phyloP scores from a whole-genome alignment of 2,113 vertebrate genomes.

The Sceloporus tristichus region DNA sequence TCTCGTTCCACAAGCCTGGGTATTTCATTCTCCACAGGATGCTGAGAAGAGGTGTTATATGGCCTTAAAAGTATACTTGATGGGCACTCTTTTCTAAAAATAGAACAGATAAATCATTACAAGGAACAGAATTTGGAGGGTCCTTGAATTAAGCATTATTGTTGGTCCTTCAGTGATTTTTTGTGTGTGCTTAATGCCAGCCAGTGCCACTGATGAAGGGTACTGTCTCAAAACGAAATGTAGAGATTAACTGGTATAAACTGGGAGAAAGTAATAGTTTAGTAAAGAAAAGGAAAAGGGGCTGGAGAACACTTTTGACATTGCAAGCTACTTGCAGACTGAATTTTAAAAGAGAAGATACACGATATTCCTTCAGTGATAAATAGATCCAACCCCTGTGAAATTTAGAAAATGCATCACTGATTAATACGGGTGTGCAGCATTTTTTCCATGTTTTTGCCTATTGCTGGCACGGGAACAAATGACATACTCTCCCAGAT shows the following conservation, averaged over 20 bases:
- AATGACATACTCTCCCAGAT: too few relatives aligned
- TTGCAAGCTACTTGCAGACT: neutral
- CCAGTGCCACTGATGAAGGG: neutral
- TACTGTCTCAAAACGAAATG: slow-evolving; percentile 28
- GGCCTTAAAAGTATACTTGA: slow-evolving; percentile 22
- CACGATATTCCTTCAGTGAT: neutral
- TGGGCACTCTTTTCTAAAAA: slow-evolving; percentile 29
- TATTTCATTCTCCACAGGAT: neutral
- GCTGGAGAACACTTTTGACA: slow-evolving; percentile 16
- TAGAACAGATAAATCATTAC: slow-evolving; percentile 37
- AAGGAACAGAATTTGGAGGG: neutral
- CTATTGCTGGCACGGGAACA: too few relatives aligned
- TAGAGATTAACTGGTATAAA: slow-evolving; percentile 37
- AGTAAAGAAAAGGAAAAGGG: slow-evolving; percentile 33
- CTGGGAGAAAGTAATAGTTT: slow-evolving; percentile 47
- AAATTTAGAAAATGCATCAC: slow-evolving; percentile 34
- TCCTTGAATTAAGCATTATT: neutral
- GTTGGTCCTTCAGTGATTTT: slow-evolving; percentile 7
- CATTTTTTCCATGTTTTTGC: neutral
- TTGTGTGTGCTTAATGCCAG: slow-evolving; percentile 9
- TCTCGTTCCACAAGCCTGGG: slow-evolving; percentile 6
- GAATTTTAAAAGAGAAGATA: slow-evolving; percentile 8
- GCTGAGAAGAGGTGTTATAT: slow-evolving; percentile 21
- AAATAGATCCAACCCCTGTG: slow-evolving; percentile 42
- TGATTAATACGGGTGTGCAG: slow-evolving; percentile 43